Conservation (phyloP, 2,888 invertebrate species). For the Cataglyphis altisquamis region DNA sequence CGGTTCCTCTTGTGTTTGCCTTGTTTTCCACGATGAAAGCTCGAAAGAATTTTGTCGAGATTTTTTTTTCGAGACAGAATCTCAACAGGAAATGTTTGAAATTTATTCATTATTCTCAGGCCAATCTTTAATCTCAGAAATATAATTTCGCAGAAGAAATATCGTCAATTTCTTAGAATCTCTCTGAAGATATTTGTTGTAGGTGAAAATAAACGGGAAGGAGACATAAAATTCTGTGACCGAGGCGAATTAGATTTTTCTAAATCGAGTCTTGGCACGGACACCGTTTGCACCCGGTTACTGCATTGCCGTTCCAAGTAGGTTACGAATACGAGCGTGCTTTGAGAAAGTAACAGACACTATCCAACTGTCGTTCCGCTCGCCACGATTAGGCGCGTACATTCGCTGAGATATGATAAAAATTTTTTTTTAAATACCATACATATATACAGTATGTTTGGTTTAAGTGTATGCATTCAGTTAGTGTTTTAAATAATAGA, state of each 20-base stretch:
- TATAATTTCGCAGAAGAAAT: background rate
- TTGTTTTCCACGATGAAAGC: background rate
- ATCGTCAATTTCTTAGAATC: background rate
- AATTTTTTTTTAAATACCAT: background rate
- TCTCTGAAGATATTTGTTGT: background rate
- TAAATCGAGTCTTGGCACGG: constrained; percentile 70
- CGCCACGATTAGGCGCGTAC: constrained; percentile 67
- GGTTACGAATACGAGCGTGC: constrained; percentile 70
- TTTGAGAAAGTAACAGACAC: constrained; percentile 72
- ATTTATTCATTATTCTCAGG: background rate
- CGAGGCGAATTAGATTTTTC: constrained; percentile 59
- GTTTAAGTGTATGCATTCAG: no score
- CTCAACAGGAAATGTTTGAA: background rate
- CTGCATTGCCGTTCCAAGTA: constrained; percentile 67
- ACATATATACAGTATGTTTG: no score
- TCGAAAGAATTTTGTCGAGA: background rate
- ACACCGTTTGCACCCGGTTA: constrained; percentile 50
- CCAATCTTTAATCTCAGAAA: background rate
- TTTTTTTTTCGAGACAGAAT: background rate
- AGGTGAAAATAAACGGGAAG: background rate
- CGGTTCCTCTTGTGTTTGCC: background rate
- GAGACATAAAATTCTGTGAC: background rate
- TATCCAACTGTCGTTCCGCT: constrained; percentile 60
- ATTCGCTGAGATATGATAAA: constrained; percentile 13
- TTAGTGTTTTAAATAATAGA: no score